These are phyloP conservation scores for Drosophila mimetica DNA, from an alignment of 2,888 invertebrate species.

Conservation along the genomic window DNA sequence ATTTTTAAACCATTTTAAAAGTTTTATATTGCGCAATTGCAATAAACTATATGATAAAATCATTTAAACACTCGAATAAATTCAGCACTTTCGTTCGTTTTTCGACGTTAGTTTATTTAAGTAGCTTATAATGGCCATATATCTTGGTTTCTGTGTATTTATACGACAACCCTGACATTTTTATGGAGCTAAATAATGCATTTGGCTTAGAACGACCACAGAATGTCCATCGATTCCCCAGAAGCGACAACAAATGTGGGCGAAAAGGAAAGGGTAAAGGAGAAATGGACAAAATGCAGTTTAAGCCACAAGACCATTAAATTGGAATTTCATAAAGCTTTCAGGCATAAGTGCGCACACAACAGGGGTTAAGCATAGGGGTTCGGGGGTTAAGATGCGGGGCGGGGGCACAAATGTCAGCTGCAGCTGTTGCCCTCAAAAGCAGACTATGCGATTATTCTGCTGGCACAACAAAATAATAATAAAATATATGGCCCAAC, in stretches of 20 bases:
- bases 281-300: conserved; percentile 15
- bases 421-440: conserved; percentile 34
- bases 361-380: conserved; percentile 9
- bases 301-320: conserved; percentile 30
- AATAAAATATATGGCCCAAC: conserved; percentile 21
- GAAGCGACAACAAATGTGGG: neutral
- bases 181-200: conserved; percentile 43
- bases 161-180: conserved; percentile 33
- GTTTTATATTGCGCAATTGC: too few relatives aligned
- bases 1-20: too few relatives aligned
- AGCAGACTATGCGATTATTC: conserved; percentile 28
- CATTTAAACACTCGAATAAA: neutral
- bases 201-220: conserved; percentile 39
- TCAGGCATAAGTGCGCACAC: conserved; percentile 19
- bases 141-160: conserved; percentile 2
- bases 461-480: conserved; percentile 28
- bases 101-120: neutral
- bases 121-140: neutral
- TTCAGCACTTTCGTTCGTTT: neutral
- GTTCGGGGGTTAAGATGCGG: neutral
- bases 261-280: conserved; percentile 1
- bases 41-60: neutral
- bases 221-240: conserved; percentile 28
- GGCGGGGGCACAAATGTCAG: conserved; percentile 17
- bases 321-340: conserved; percentile 33